phyloP scores from a whole-genome alignment of 2,888 invertebrate genomes.

The Brachynemurus nebulosus region DNA sequence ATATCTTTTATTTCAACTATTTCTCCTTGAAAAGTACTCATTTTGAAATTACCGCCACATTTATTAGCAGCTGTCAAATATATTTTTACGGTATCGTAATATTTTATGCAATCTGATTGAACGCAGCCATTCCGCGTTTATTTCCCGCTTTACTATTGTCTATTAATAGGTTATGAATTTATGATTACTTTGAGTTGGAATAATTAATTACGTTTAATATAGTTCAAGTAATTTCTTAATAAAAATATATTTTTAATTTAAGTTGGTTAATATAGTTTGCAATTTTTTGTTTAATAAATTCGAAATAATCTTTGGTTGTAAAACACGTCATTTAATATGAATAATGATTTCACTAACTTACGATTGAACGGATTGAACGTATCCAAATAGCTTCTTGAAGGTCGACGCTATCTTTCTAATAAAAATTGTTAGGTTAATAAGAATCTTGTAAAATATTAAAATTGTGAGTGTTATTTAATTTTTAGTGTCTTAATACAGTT shows the following conservation, averaged over 20 bases:
- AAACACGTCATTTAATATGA: too few relatives aligned
- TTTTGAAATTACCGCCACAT: constrained; percentile 21
- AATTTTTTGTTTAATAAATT: too few relatives aligned
- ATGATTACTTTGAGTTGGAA: background rate
- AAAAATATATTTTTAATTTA: too few relatives aligned
- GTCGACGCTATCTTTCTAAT: constrained; percentile 30
- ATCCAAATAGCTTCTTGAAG: constrained; percentile 19
- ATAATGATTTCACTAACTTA: too few relatives aligned
- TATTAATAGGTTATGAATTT: background rate
- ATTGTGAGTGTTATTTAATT: constrained; percentile 25
- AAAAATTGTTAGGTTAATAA: constrained; percentile 33
- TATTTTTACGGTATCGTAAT: too few relatives aligned
- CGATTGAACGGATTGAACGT: constrained; percentile 1
- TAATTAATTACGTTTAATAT: background rate
- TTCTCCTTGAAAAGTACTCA: constrained; percentile 46
- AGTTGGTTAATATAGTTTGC: too few relatives aligned
- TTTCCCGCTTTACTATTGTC: constrained; percentile 1
- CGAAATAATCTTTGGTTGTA: too few relatives aligned
- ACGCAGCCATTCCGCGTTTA: constrained; percentile 3
- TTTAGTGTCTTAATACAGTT: too few relatives aligned
- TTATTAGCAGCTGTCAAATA: too few relatives aligned
- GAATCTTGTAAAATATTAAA: constrained; percentile 24
- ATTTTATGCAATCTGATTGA: too few relatives aligned
- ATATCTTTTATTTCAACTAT: constrained; percentile 47
- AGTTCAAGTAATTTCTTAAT: background rate